Evolutionary conservation across 2,888 invertebrate species (phyloP).

Genomic region (Cryptocephalus moraei): DNA sequence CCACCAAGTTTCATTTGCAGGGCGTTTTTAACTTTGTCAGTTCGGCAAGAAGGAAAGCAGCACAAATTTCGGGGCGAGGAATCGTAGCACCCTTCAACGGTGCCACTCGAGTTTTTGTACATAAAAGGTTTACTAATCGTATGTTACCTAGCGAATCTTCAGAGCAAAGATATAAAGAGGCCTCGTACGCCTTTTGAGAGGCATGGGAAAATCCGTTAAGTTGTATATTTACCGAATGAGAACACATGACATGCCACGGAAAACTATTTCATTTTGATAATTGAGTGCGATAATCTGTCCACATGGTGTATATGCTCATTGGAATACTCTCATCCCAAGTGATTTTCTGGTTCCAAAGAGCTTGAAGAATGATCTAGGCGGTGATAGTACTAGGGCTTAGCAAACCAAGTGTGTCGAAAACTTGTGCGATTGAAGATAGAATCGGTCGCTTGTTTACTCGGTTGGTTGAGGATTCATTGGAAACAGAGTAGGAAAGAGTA

Average conservation of each 20-base stretch:
- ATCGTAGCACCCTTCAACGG: neutral
- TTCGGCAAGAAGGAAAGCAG: neutral
- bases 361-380: constrained; percentile 10
- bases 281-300: constrained; percentile 3
- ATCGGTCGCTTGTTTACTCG: constrained; percentile 6
- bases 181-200: no score
- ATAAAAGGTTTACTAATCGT: neutral
- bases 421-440: constrained; percentile 7
- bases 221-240: neutral
- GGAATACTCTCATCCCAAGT: constrained; percentile 10
- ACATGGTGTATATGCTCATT: constrained; percentile 3
- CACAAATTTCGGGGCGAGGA: no score
- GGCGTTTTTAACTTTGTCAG: no score
- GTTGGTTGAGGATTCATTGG: neutral
- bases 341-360: constrained; percentile 8
- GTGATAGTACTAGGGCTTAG: constrained; percentile 4
- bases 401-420: constrained; percentile 9
- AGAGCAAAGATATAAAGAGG: neutral
- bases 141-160: neutral
- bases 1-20: no score
- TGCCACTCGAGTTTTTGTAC: neutral
- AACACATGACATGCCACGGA: neutral
- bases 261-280: neutral
- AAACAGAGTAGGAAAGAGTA: constrained; percentile 3
- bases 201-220: no score